Evolutionary conservation across 2,113 vertebrate species (phyloP).

Genomic region (Eupsittula cactorum): DNA sequence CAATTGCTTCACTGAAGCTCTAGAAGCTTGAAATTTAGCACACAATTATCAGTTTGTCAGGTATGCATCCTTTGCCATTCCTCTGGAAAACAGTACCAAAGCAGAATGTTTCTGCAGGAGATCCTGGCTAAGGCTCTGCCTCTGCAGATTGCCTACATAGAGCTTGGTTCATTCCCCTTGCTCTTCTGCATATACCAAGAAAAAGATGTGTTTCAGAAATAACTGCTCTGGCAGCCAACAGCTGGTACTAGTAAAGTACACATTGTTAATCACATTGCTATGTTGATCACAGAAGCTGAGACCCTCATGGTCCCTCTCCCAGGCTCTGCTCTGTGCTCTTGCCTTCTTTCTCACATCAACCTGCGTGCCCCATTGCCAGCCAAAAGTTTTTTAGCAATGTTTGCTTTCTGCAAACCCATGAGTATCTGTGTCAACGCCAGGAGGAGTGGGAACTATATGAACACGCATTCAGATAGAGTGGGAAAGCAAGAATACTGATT

Average conservation of each 20-base stretch:
- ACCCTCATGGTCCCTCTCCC: neutral
- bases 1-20: neutral
- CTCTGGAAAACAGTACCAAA: neutral
- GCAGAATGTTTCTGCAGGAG: neutral
- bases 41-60: neutral
- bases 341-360: neutral
- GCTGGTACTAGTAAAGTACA: neutral
- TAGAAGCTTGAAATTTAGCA: neutral
- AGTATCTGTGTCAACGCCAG: neutral
- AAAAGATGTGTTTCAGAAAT: neutral
- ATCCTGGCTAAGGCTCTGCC: neutral
- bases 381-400: neutral
- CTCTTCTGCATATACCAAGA: neutral
- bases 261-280: accelerated
- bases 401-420: neutral
- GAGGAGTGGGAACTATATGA: accelerated
- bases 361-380: neutral
- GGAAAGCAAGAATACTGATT: neutral
- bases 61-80: neutral
- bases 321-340: neutral
- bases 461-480: no score
- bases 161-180: neutral
- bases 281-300: neutral
- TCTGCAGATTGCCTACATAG: neutral
- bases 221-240: neutral